These are phyloP conservation scores for Aquatica leii DNA, from an alignment of 2,888 invertebrate species.

Conservation along the genomic window DNA sequence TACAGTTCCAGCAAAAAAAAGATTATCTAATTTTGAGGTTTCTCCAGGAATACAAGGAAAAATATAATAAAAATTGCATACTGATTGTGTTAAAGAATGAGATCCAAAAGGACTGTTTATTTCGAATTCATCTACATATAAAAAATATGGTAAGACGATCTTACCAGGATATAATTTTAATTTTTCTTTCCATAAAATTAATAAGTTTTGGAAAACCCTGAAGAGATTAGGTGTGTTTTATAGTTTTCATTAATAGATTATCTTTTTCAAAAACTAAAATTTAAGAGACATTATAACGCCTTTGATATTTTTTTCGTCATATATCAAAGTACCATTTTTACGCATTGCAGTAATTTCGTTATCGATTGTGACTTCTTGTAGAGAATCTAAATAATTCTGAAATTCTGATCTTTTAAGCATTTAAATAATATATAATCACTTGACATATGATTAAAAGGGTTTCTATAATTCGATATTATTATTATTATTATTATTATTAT, in stretches of 20 bases:
- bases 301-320: background rate
- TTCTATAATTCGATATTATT: background rate
- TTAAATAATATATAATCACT: too few species aligned
- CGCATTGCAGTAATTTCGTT: slow-evolving; percentile 19
- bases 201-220: too few species aligned
- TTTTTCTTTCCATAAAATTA: slow-evolving; percentile 44
- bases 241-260: slow-evolving; percentile 17
- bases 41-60: slow-evolving; percentile 40
- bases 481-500: too few species aligned
- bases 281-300: slow-evolving; percentile 30
- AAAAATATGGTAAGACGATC: slow-evolving; percentile 39
- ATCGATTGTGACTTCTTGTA: slow-evolving; percentile 22
- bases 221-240: slow-evolving; percentile 34
- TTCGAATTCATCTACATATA: slow-evolving; percentile 46
- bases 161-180: slow-evolving; percentile 34
- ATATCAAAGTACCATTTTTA: background rate
- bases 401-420: slow-evolving; percentile 14
- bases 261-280: slow-evolving; percentile 34
- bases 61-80: slow-evolving; percentile 43
- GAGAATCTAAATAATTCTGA: slow-evolving; percentile 6
- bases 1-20: slow-evolving; percentile 32
- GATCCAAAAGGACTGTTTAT: slow-evolving; percentile 46
- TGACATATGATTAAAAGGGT: slow-evolving; percentile 23
- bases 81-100: slow-evolving; percentile 36
- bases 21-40: slow-evolving; percentile 36